Base-by-base conservation (phyloP, 2,888 invertebrate species). In the Drosophila incognita region DNA sequence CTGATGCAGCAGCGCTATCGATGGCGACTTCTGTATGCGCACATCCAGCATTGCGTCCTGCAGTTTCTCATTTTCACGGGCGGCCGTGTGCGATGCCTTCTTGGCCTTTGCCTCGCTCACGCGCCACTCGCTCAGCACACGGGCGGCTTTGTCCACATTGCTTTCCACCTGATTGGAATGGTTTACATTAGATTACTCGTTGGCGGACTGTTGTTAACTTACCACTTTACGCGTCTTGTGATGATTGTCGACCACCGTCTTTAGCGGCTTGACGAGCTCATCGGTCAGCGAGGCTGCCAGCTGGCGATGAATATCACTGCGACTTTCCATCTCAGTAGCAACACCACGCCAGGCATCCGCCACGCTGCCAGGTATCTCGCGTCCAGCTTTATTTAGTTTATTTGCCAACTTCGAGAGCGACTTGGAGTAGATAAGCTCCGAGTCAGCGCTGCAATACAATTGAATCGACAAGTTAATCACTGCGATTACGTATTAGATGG, bases 261-360 rank as follows among this genome's bases (percentile, higher is more conserved):
- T 96, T 90, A 98, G 94, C 60, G 98, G 98, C 93, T 98, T 97
- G 33, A 97, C 97, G 73, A 98, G 95, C 92, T 98, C 98, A 82
- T 98, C 98, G 70, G 96, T 94, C 49, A 98, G 94, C 46, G 97
- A 95, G 80, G 94, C 95, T 67, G 97, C 96, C 93, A 97, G 95
- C 92, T 96, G 95, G 91, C 97, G 96, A 94, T 98, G 98, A 63
- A 97, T 95, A 92, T 98, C 98, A 40, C 98, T 97, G 88, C 98
- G 96, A 79, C 96, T 95, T 93, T 98, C 98, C 96, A 98, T 96
- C 93, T 98, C 98, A n/a, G 96, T 94, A 59, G 97, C 98, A 72
- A 98, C 97, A 79, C 96, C 95, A 93, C 97, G 97, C 98, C 98
- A 98, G 63, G 98, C 97, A 86, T 98, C 97, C 82, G 97, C 96